Evolutionary conservation across 2,113 vertebrate species (phyloP), one percentile per base, ranked within the genome.

Genomic region (Osmerus mordax): DNA sequence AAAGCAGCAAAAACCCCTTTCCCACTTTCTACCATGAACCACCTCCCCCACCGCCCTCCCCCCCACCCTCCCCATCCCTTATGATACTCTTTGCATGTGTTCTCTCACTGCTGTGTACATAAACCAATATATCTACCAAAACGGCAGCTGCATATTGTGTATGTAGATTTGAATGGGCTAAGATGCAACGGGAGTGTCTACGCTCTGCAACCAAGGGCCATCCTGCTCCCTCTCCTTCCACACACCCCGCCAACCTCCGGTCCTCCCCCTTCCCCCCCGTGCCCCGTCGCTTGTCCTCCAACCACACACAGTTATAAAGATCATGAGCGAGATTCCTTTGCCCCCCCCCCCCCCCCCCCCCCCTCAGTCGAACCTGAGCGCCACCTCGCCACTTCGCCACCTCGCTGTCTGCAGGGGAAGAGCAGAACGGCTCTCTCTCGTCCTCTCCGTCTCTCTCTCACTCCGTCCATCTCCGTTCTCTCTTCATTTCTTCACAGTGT

Each of bases 31-130:
- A 80, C 87, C 87, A 87, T 87, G 63, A 68, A 71, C 83, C 65
- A 32, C 36, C 55, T 21, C 69, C 18, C 53, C 68, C 81, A 29
- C 25, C 71, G 78, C 82, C 73, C 65, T 41, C 61, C 70, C 75
- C 73, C 69, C 36, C 68, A 29, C 70, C 59, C 71, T 60, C 67
- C 74, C 79, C 80, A 61, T 78, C 84, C 86, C 87, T 84, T 91
- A 88, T 90, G 86, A 88, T 91, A 91, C 87, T 90, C 88, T 91
- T 90, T 92, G 89, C 90, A 92, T 91, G 92, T 90, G 88, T 89
- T 90, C 87, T 91, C 84, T 86, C 87, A 90, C 83, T 85, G 91
- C 89, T 92, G 90, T 90, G 89, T 90, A 90, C 90, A 90, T 90
- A 91, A 90, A 90, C 87, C 69, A 80, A 86, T 92, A 92, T 91